phyloP scores from a whole-genome alignment of 53 echinoderm and acorn worm species.

The Antedon mediterranea region DNA sequence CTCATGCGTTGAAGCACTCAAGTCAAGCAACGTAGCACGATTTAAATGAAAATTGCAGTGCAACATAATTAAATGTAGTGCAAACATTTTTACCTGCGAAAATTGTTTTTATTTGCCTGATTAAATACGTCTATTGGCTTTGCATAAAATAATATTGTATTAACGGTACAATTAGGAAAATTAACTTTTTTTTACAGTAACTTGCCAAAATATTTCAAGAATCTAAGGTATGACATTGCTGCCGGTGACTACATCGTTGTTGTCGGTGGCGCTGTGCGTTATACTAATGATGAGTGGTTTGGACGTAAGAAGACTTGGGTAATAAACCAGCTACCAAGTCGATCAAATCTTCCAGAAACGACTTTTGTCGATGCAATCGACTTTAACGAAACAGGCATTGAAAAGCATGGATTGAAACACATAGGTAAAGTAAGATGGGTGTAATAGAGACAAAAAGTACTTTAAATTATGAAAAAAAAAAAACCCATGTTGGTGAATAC shows the following conservation, averaged over 20 bases:
- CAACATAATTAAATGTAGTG: no score
- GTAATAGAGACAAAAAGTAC: no score
- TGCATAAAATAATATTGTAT: no score
- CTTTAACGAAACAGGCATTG: slow-evolving; percentile 44
- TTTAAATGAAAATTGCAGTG: no score
- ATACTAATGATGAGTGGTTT: slow-evolving; percentile 77
- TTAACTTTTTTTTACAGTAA: background rate
- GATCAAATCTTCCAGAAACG: background rate
- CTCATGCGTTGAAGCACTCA: no score
- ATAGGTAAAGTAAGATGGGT: slow-evolving; percentile 53
- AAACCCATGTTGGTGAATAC: no score
- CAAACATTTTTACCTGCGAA: no score
- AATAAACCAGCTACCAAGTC: slow-evolving; percentile 18
- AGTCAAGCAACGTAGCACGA: no score
- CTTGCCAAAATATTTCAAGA: background rate
- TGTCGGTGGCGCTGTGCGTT: slow-evolving; percentile 52
- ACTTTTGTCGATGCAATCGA: slow-evolving; percentile 46
- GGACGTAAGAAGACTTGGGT: slow-evolving; percentile 18
- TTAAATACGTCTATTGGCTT: no score
- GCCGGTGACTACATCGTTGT: slow-evolving; percentile 33
- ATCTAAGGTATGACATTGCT: slow-evolving; percentile 24
- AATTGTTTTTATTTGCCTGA: no score
- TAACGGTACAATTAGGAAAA: no score
- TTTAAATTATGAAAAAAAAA: background rate
- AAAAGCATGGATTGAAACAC: slow-evolving; percentile 45